Conservation (phyloP, 2,888 invertebrate genomes). For the Hyles lineata region DNA sequence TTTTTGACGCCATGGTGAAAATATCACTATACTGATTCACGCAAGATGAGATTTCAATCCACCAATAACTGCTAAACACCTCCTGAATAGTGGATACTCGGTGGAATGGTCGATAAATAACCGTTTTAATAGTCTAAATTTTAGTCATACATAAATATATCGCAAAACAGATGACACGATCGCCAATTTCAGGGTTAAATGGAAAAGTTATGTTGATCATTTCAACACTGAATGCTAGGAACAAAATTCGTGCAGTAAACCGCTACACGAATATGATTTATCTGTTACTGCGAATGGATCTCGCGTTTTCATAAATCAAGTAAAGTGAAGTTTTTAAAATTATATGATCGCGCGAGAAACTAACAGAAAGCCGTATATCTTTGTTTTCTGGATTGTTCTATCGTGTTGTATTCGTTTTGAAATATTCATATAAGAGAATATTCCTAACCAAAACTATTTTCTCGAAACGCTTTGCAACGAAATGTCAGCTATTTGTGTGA, state of each 20-base stretch:
- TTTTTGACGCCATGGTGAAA: too few species aligned
- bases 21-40: too few species aligned
- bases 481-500: too few species aligned
- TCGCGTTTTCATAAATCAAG: constrained; percentile 20
- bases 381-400: constrained; percentile 16
- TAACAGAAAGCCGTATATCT: not conserved
- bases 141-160: too few species aligned
- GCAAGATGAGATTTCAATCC: too few species aligned
- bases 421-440: not conserved
- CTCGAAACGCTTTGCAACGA: not conserved
- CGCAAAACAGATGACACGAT: too few species aligned
- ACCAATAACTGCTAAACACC: too few species aligned
- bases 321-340: constrained; percentile 23
- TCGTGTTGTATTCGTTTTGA: not conserved
- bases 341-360: constrained; percentile 8
- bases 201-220: not conserved
- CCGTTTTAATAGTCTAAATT: too few species aligned
- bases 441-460: not conserved
- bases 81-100: too few species aligned
- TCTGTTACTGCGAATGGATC: not conserved
- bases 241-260: not conserved
- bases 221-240: not conserved
- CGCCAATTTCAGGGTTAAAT: too few species aligned
- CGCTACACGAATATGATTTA: not conserved
- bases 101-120: too few species aligned